These are phyloP conservation scores for Lasioglossum calceatum DNA, from an alignment of 2,888 invertebrate species.

Conservation along the genomic window DNA sequence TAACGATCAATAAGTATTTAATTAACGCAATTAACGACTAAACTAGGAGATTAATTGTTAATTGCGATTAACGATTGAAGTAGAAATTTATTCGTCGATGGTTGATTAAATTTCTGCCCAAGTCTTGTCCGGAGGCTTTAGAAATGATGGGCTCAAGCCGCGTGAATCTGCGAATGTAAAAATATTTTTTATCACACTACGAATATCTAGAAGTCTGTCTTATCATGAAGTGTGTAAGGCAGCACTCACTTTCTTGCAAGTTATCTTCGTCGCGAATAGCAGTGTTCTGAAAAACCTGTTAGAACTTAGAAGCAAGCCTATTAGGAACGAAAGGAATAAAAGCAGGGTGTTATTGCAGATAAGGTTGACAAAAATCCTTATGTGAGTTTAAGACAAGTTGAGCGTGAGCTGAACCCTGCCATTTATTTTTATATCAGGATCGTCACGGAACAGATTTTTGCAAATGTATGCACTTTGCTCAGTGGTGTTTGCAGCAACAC, in stretches of 20 bases:
- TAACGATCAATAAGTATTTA: too few species aligned
- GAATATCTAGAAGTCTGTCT: background rate
- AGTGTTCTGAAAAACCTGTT: background rate
- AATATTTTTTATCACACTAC: background rate
- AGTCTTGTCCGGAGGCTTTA: background rate
- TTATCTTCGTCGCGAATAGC: background rate
- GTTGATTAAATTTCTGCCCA: too few species aligned
- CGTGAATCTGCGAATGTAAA: background rate
- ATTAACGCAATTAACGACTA: too few species aligned
- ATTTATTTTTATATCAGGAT: background rate
- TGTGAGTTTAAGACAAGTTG: background rate
- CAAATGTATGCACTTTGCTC: background rate
- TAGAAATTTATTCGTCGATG: too few species aligned
- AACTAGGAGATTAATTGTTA: too few species aligned
- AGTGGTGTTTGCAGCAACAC: background rate
- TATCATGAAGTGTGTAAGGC: background rate
- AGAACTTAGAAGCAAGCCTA: background rate
- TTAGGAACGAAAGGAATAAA: background rate
- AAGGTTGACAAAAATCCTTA: background rate
- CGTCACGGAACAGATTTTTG: background rate
- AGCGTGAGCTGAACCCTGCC: background rate
- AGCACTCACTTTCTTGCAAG: background rate
- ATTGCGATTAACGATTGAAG: too few species aligned
- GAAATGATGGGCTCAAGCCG: background rate
- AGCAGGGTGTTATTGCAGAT: background rate